phyloP scores from a whole-genome alignment of 2,113 vertebrate species.

The Baryphthengus martii region DNA sequence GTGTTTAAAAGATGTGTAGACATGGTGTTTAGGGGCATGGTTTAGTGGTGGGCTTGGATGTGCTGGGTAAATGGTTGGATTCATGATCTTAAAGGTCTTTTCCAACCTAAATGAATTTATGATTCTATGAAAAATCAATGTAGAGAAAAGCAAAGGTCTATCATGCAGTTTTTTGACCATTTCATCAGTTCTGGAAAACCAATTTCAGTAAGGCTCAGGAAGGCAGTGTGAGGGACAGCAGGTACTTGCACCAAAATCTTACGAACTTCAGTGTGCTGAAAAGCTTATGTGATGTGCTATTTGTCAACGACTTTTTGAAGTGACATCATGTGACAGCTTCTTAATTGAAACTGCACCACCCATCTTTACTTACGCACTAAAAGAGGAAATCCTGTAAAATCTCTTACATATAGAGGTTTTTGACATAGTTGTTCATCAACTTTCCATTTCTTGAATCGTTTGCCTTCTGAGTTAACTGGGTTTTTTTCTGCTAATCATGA shows the following conservation, averaged over 20 bases:
- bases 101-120: too few relatives aligned
- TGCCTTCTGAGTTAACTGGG: background rate
- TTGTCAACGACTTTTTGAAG: background rate
- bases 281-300: background rate
- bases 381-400: background rate
- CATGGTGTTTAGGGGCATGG: too few relatives aligned
- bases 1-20: too few relatives aligned
- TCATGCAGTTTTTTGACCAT: background rate
- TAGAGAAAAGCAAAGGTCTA: background rate
- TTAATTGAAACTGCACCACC: background rate
- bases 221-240: background rate
- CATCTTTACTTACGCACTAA: background rate
- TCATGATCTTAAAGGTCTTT: too few relatives aligned
- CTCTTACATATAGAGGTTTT: background rate
- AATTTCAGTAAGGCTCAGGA: background rate
- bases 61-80: too few relatives aligned
- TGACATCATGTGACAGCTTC: background rate
- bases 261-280: background rate
- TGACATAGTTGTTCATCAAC: background rate
- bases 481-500: background rate
- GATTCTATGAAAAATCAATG: background rate
- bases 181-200: background rate
- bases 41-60: too few relatives aligned
- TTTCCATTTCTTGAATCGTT: background rate
- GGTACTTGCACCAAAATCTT: background rate